phyloP scores from a whole-genome alignment of 2,113 vertebrate genomes.

The Phoxinus phoxinus region DNA sequence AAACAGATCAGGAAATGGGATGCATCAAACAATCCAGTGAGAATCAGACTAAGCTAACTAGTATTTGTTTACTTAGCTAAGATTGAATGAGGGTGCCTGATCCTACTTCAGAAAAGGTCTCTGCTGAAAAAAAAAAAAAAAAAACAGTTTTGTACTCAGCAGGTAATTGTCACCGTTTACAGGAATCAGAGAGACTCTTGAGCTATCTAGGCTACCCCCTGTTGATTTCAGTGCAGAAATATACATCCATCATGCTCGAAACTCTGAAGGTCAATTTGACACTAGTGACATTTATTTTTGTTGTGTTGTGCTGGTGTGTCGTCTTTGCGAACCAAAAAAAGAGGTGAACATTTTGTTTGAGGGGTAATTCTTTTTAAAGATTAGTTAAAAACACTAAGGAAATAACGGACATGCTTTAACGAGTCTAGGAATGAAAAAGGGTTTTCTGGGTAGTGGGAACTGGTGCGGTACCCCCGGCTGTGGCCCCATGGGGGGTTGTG shows the following conservation, averaged over 20 bases:
- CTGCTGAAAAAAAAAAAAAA: not conserved
- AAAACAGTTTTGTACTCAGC: conserved; percentile 3
- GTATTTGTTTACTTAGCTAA: conserved; percentile 17
- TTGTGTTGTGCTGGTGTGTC: not conserved
- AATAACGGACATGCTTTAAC: not conserved
- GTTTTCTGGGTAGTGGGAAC: not conserved
- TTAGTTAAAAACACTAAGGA: conserved; percentile 40
- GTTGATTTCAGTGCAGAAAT: conserved; percentile 3
- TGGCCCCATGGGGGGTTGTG: conserved; percentile 1
- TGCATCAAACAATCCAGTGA: conserved; percentile 38
- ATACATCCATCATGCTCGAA: not conserved
- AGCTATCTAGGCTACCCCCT: not conserved
- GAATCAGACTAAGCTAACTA: not conserved
- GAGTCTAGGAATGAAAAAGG: conserved; percentile 5
- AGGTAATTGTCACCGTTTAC: conserved; percentile 5
- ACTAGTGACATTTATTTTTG: conserved; percentile 16
- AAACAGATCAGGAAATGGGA: conserved; percentile 41
- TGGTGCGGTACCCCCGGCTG: conserved; percentile 24
- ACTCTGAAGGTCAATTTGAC: conserved; percentile 38
- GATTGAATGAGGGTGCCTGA: not conserved
- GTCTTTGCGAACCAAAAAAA: not conserved
- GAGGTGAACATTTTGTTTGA: not conserved
- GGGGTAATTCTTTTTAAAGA: not conserved
- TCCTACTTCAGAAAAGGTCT: not conserved
- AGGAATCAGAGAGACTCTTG: not conserved